Percentiles rank a stretch among this genome's conserved stretches.
Evolutionary conservation across 1,140 invertebrate species (phyloP).

Genomic region (Geopemphigus sp.): DNA sequence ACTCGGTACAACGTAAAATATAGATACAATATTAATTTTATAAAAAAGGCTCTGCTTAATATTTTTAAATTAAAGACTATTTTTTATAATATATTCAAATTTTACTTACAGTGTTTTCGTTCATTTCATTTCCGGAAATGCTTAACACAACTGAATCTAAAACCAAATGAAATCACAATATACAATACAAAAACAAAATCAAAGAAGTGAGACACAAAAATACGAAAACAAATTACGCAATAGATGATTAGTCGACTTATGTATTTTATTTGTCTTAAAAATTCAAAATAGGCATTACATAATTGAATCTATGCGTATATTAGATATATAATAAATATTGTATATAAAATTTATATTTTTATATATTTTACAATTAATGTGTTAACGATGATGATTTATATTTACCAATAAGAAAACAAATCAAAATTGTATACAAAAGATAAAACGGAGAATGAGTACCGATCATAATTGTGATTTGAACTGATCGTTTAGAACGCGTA

Average conservation of each 20-base stretch:
- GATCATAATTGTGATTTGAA: conserved; percentile 32
- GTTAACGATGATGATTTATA: background rate
- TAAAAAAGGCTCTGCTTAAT: too few species aligned
- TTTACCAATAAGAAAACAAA: background rate
- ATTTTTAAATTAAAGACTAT: too few species aligned
- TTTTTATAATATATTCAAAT: background rate
- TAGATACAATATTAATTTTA: too few species aligned
- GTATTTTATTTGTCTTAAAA: background rate
- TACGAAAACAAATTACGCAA: background rate
- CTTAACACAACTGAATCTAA: background rate
- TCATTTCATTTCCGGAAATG: background rate
- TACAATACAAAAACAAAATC: too few species aligned
- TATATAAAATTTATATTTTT: background rate
- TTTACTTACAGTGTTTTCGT: background rate
- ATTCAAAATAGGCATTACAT: background rate
- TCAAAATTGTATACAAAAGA: background rate
- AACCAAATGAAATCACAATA: background rate
- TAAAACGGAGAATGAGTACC: background rate
- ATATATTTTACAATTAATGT: background rate
- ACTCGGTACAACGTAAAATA: background rate
- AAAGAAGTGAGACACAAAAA: too few species aligned
- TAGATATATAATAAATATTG: background rate
- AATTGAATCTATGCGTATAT: background rate
- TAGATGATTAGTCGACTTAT: background rate
- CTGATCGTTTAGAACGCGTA: conserved; percentile 25